These are phyloP conservation scores for Leptodactylus fallax DNA, from an alignment of 2,797 vertebrate species.

Conservation along the genomic window DNA sequence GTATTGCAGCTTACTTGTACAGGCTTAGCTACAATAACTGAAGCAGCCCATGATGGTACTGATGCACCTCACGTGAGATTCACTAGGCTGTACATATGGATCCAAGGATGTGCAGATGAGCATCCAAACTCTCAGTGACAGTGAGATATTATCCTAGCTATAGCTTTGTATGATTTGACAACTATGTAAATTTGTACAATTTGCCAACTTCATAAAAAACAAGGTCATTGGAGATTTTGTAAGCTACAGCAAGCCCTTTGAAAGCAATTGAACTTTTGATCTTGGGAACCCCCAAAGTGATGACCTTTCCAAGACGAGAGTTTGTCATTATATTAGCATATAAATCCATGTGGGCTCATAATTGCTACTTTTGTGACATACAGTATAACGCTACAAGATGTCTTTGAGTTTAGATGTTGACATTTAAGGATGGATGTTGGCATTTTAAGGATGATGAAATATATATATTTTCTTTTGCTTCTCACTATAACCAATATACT, in stretches of 20 bases:
- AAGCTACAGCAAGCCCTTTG: not conserved
- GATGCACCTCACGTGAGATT: not conserved
- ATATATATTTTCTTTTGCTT: not conserved
- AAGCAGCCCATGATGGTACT: not conserved
- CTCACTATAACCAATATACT: not conserved
- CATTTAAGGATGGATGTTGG: not conserved
- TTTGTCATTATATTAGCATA: not conserved
- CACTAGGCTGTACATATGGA: not conserved
- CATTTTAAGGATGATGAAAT: not conserved
- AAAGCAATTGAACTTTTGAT: slow-evolving; percentile 2
- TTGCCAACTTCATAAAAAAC: not conserved
- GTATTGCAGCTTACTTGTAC: not conserved
- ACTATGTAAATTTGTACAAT: not conserved
- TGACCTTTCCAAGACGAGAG: not conserved
- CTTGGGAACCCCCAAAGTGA: not conserved
- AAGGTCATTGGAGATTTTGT: not conserved
- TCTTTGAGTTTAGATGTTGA: not conserved
- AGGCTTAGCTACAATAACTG: not conserved
- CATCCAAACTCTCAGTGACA: not conserved
- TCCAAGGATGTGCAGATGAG: not conserved
- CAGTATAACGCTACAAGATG: too few relatives aligned
- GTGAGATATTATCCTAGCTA: not conserved
- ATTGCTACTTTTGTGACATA: not conserved
- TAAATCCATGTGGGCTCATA: not conserved
- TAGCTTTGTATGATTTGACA: too few relatives aligned